phyloP scores from a whole-genome alignment of 2,797 vertebrate species.

The Dipus sagitta region DNA sequence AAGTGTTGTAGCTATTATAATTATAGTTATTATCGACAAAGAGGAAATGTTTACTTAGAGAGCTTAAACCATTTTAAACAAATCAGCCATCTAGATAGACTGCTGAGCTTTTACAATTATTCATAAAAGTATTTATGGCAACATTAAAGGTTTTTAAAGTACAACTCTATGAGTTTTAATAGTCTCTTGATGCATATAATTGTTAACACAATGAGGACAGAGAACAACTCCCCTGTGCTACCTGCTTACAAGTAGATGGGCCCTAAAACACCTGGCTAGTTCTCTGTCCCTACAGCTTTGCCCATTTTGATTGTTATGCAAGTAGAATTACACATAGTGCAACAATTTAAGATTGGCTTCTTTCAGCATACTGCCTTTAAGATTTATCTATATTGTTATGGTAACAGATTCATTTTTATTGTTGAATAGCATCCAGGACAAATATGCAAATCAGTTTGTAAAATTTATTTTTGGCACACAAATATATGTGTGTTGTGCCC shows the following conservation, averaged over 20 bases:
- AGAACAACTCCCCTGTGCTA: not conserved
- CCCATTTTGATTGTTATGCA: not conserved
- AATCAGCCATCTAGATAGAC: not conserved
- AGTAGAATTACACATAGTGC: not conserved
- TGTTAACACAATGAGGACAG: not conserved
- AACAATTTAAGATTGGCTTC: not conserved
- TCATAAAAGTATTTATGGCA: not conserved
- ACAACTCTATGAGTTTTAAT: not conserved
- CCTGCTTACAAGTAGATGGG: too few relatives aligned
- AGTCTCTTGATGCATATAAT: not conserved
- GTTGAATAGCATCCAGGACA: not conserved
- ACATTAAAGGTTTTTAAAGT: not conserved
- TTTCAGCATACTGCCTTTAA: not conserved
- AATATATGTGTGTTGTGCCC: too few relatives aligned
- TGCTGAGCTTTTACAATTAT: not conserved
- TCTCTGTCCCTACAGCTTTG: not conserved
- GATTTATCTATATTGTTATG: not conserved
- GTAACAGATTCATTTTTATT: not conserved
- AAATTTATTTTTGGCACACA: too few relatives aligned
- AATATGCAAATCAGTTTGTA: not conserved
- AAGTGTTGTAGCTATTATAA: not conserved
- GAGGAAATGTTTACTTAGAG: not conserved
- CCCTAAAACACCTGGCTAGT: not conserved
- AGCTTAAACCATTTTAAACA: not conserved
- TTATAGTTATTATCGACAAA: not conserved